Evolutionary conservation across 1,140 invertebrate genomes (phyloP).

Genomic region (Zaprionus ornatus): DNA sequence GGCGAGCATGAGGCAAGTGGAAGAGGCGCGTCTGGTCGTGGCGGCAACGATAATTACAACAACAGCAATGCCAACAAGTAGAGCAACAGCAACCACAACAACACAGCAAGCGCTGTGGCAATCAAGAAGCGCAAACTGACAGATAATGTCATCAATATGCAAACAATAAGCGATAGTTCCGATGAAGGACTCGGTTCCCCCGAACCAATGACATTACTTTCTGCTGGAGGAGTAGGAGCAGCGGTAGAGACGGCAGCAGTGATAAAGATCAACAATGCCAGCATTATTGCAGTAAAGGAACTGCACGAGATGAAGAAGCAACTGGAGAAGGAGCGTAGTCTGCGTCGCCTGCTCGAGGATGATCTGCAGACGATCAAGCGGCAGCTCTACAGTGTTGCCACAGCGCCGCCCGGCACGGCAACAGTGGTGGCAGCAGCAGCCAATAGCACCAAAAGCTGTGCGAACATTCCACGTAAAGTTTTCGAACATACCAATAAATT

Average conservation of each 20-base stretch:
- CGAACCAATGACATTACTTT: slow-evolving; percentile 88
- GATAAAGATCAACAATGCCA: slow-evolving; percentile 72
- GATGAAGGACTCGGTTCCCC: slow-evolving; percentile 89
- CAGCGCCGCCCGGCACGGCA: slow-evolving; percentile 66
- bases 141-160: slow-evolving; percentile 86
- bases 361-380: slow-evolving; percentile 88
- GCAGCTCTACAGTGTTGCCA: slow-evolving; percentile 86
- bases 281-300: slow-evolving; percentile 85
- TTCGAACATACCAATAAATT: slow-evolving; percentile 86
- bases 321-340: slow-evolving; percentile 91
- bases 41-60: neutral
- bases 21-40: slow-evolving; percentile 19
- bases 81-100: slow-evolving; percentile 49
- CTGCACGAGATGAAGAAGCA: slow-evolving; percentile 91
- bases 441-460: slow-evolving; percentile 56
- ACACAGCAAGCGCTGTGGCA: slow-evolving; percentile 63
- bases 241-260: slow-evolving; percentile 42
- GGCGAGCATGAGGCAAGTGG: slow-evolving; percentile 89
- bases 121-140: slow-evolving; percentile 91
- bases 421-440: slow-evolving; percentile 51
- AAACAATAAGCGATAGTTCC: slow-evolving; percentile 86
- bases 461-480: slow-evolving; percentile 85
- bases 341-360: slow-evolving; percentile 92
- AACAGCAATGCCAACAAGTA: slow-evolving; percentile 58
- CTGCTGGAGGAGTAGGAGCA: slow-evolving; percentile 77